Base-by-base conservation (phyloP, 64 coral and sea anemone genomes). In the Dendronephthya gigantea region DNA sequence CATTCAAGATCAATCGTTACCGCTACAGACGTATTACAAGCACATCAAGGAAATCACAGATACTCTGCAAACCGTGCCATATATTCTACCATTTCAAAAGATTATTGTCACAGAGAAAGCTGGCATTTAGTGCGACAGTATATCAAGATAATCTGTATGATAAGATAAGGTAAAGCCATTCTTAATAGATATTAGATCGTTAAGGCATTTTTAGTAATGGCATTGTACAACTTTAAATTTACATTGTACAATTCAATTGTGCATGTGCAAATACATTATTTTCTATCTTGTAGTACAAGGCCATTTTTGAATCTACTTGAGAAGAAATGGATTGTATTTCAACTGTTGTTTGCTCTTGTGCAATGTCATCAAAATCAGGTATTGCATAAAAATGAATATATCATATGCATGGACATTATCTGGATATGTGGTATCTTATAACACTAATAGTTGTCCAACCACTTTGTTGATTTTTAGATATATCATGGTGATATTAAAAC, bases 401-500 rank as follows among this genome's bases (percentile, higher is more conserved):
- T 10, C 16, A 0, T 79, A 79, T 19, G 7, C 9, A 29, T 29
- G 36, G 49, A 11, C 30, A 0, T 33, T 65, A 19, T 2, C 17
- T n/a, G 38, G 37, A 8, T 69, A n/a, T 39, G 9, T 28, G 36
- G 13, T 28, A 32, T 69, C 1, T 47, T 30, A 39, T 88, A 35
- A 33, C 1, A n/a, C n/a, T n/a, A n/a, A n/a, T n/a, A n/a, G n/a
- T n/a, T n/a, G n/a, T n/a, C n/a, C n/a, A 32, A 33, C 82, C 49
- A 8, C 11, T 6, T 45, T n/a, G n/a, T n/a, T n/a, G n/a, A 45
- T 45, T 45, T 45, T 6, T 29, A 98, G 95, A 91, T 98, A 19
- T 98, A 92, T 58, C 95, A 98, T 89, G 95, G 95, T 70, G 95
- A 98, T 51, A 98, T 98, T 22, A 96, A 96, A 62, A 93, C 94